Conservation (phyloP, 2,797 vertebrate species). For the Anniella stebbinsi region DNA sequence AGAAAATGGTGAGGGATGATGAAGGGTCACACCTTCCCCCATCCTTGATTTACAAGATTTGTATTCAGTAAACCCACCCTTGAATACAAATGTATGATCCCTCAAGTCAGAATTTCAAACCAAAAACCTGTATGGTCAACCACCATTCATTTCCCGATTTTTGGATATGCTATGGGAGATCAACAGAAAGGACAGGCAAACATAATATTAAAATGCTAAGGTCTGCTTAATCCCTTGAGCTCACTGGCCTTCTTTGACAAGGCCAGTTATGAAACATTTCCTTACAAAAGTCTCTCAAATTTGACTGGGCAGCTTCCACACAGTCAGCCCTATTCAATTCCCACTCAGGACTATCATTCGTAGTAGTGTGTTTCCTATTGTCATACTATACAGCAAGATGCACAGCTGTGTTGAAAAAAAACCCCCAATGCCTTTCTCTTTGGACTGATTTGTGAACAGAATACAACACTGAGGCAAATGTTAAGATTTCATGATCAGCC, state of each 20-base stretch:
- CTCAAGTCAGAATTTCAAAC: neutral
- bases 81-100: neutral
- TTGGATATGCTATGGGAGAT: neutral
- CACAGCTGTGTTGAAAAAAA: neutral
- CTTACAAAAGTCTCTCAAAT: neutral
- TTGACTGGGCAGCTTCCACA: neutral
- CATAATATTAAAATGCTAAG: neutral
- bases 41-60: too few species aligned
- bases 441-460: neutral
- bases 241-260: neutral
- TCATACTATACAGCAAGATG: neutral
- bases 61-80: neutral
- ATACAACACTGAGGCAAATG: neutral
- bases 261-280: neutral
- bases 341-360: neutral
- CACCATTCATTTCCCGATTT: neutral
- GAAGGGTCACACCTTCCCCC: too few species aligned
- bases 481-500: neutral
- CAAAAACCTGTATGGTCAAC: neutral
- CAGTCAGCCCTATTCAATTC: neutral
- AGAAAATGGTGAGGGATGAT: too few species aligned
- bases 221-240: neutral
- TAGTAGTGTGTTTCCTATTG: neutral
- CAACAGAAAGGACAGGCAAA: neutral
- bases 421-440: neutral